Base-by-base conservation (phyloP, 2,797 vertebrate genomes). In the Pempheris klunzingeri region DNA sequence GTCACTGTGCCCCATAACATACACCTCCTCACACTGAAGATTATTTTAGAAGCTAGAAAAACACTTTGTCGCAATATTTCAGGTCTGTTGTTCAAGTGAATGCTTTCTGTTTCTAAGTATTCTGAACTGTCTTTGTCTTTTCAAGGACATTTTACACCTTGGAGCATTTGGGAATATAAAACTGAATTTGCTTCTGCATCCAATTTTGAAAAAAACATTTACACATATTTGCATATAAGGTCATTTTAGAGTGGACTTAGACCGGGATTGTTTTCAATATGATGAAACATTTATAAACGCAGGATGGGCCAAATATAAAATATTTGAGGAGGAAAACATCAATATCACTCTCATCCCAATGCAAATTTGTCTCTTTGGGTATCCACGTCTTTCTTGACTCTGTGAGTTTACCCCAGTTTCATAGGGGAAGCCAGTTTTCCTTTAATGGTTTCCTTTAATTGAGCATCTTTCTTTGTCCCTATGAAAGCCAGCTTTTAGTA, bases 41-140 rank as follows among this genome's bases (percentile, higher is more conserved):
- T 43, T 13, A 36, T 24, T 32, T 14, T 17, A 4, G 28, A 24
- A 49, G 24, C 3, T 2, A 2, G 14, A 20, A 7, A 2, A 39
- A 46, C 15, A 52, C 32, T 46, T 53, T n/a, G 30, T 17, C 18
- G 3, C 38, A 46, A 39, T 47, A 18, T 55, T 74, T 28, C 24
- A 59, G 38, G 24, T 55, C 17, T 58, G 66, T 34, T 68, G 15
- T 49, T 47, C 22, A 39, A 34, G 43, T 41, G 24, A 44, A n/a
- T 26, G 49, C 11, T 54, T 46, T 63, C 34, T 36, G 59, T 47
- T 36, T 36, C 10, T 28, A 41, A 30, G 28, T 64, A 13, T 50
- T 38, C 39, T n/a, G 13, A 30, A 28, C 26, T 39, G 18, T 50
- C 55, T 22, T 60, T n/a, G 17, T 6, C 11, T 70, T 36, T 61